A percentile compares a stretch with the other conserved stretches of the same genome.
These are phyloP conservation scores for Oegoconia quadripuncta DNA, from an alignment of 2,888 invertebrate species.

Conservation along the genomic window DNA sequence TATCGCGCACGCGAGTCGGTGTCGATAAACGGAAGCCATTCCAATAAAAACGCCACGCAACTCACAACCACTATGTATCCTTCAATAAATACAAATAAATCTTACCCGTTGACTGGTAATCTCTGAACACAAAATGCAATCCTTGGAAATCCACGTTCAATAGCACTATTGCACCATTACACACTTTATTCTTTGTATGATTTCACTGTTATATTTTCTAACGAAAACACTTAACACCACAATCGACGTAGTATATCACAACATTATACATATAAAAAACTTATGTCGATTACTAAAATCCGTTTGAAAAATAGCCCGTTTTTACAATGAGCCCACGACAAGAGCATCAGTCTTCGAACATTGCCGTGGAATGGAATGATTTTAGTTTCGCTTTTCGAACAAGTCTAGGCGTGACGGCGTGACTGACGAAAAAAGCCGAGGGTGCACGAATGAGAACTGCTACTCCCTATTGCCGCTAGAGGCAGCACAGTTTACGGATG, in stretches of 20 bases:
- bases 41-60: slow-evolving; percentile 63
- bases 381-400: slow-evolving; percentile 75
- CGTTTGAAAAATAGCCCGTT: slow-evolving; percentile 67
- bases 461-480: slow-evolving; percentile 30
- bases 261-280: slow-evolving; percentile 15
- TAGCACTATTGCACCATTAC: slow-evolving; percentile 70
- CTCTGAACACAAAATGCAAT: slow-evolving; percentile 56
- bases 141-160: slow-evolving; percentile 65
- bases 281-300: slow-evolving; percentile 56
- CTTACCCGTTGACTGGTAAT: slow-evolving; percentile 58
- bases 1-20: slow-evolving; percentile 76
- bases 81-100: slow-evolving; percentile 23
- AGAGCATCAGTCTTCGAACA: slow-evolving; percentile 75
- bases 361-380: slow-evolving; percentile 77
- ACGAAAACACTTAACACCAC: slow-evolving; percentile 67
- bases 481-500: slow-evolving; percentile 41
- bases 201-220: slow-evolving; percentile 55
- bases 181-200: slow-evolving; percentile 55
- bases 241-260: slow-evolving; percentile 42
- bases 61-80: no score
- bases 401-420: slow-evolving; percentile 79
- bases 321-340: slow-evolving; percentile 67
- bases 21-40: slow-evolving; percentile 77
- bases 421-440: slow-evolving; percentile 62
- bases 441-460: slow-evolving; percentile 36